Evolutionary conservation across 2,113 vertebrate genomes (phyloP).

Genomic region (Apteryx owenii): DNA sequence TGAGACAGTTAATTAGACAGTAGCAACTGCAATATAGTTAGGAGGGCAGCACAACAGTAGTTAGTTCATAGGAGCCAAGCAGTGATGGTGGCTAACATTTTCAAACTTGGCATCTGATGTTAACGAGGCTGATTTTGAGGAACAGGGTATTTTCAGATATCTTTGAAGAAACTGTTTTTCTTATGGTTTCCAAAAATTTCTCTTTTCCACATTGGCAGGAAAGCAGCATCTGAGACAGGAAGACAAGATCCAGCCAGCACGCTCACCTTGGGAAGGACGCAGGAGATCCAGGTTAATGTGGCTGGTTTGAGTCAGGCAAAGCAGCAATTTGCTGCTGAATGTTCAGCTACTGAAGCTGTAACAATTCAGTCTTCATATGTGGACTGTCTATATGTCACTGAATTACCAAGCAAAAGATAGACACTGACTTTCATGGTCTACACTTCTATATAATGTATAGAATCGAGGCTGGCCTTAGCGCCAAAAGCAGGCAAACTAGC

Average conservation of each 20-base stretch:
- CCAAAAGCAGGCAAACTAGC: background rate
- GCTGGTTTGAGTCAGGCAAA: slow-evolving; percentile 8
- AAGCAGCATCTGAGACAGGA: background rate
- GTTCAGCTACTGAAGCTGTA: background rate
- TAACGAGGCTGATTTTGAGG: background rate
- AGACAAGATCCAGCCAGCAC: background rate
- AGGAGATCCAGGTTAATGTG: background rate
- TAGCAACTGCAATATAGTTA: background rate
- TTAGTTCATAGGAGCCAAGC: background rate
- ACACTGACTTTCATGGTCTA: background rate
- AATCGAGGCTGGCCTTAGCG: background rate
- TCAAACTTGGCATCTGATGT: background rate
- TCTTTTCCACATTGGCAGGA: background rate
- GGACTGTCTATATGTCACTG: background rate
- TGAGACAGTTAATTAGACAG: background rate
- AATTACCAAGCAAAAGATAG: background rate
- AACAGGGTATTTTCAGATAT: background rate
- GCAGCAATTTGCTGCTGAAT: background rate
- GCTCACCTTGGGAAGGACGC: background rate
- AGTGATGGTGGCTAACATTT: background rate
- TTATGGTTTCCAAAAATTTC: background rate
- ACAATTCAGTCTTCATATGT: background rate
- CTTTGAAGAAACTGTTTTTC: background rate
- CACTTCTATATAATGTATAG: background rate
- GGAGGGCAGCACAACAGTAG: background rate